Base-by-base conservation (phyloP, 2,888 invertebrate species). In the Coronaproctus castanopsis region DNA sequence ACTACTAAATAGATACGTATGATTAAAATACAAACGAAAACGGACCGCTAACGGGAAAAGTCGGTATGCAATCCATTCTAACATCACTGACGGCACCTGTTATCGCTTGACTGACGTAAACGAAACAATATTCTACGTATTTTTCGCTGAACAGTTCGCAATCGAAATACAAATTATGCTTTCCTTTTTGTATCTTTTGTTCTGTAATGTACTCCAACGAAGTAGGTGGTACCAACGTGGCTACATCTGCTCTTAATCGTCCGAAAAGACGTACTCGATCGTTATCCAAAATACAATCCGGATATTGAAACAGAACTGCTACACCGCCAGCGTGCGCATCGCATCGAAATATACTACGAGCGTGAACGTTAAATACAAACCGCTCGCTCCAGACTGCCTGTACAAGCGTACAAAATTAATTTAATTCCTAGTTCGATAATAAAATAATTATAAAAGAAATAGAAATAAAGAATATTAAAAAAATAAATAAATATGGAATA, bases 111-210 rank as follows among this genome's bases (percentile, higher is more conserved):
- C 85, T 88, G 36, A 88, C 87, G 71, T 89, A 89, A 59, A 86
- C 84, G 73, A 89, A 89, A 73, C 89, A 89, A 69, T 87, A 89
- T 70, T 88, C 88, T 23, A 87, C 82, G 69, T 81, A 88, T 56
- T 82, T 77, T 71, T 88, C 88, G 56, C 82, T 82, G 74, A 89
- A 89, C 54, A 87, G 75, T 19, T 86, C 83, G 68, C 89, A 89
- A 71, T 82, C 83, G 72, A 89, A 88, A 65, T 76, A 73, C 14
- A 87, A 76, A 21, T 82, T 82, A 72, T 87, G 85, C 68, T 82
- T 82, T 3, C 86, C 86, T 65, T 83, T 79, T 63, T 74, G 71
- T 59, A 64, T 58, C 51, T 58, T 55, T 63, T 80, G 78, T 68
- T 83, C 83, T 36, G 81, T 77, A 20, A 83, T 77, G 68, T 84